phyloP scores from a whole-genome alignment of 2,113 vertebrate genomes.

The Epinephelus moara region DNA sequence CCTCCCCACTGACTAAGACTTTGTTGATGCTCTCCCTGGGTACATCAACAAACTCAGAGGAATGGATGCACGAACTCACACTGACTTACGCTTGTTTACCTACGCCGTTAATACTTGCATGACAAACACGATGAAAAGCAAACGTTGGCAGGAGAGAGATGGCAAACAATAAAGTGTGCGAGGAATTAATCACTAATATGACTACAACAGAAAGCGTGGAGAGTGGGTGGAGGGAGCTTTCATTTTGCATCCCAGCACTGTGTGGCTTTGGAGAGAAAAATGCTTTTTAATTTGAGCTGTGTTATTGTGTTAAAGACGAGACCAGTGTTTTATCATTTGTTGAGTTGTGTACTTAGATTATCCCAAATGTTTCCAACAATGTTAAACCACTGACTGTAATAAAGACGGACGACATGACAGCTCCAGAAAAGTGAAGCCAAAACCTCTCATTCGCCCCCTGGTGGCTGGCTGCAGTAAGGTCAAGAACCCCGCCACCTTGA shows the following conservation, averaged over 20 bases:
- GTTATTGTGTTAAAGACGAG: not conserved
- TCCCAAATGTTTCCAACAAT: too few relatives aligned
- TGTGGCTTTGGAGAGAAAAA: slow-evolving; percentile 1
- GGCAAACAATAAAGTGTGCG: slow-evolving; percentile 56
- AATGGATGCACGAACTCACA: slow-evolving; percentile 10
- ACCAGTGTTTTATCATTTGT: too few relatives aligned
- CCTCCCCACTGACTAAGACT: not conserved
- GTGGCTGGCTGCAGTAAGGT: too few relatives aligned
- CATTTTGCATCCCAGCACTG: not conserved
- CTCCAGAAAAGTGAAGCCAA: too few relatives aligned
- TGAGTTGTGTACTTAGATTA: too few relatives aligned
- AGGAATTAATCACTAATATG: slow-evolving; percentile 61
- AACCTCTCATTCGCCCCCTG: too few relatives aligned
- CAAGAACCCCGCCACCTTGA: too few relatives aligned
- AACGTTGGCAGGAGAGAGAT: slow-evolving; percentile 50
- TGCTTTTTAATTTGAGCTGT: not conserved
- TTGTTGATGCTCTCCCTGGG: slow-evolving; percentile 24
- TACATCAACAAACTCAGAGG: slow-evolving; percentile 31
- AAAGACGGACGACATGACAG: too few relatives aligned
- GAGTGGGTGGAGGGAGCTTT: not conserved
- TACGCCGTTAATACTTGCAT: slow-evolving; percentile 46
- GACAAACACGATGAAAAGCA: slow-evolving; percentile 56
- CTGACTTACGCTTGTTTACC: slow-evolving; percentile 45
- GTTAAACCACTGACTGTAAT: too few relatives aligned
- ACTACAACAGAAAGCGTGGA: slow-evolving; percentile 13